Conservation (phyloP, 2,888 invertebrate species). For the Leucania comma region DNA sequence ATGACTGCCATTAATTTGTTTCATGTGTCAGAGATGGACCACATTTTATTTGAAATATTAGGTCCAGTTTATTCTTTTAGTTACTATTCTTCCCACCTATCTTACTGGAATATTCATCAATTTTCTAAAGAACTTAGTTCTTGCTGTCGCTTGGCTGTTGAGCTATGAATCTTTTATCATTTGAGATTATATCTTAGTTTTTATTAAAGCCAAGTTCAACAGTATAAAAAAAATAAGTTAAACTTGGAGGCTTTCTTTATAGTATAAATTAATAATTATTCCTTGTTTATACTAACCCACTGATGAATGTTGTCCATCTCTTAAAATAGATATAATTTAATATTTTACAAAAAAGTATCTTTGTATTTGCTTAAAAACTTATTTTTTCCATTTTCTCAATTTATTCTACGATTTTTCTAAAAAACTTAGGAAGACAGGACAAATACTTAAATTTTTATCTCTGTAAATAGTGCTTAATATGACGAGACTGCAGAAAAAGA, state of each 20-base stretch:
- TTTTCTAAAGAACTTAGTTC: background rate
- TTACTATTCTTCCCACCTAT: background rate
- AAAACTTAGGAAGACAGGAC: constrained; percentile 13
- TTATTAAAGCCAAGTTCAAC: background rate
- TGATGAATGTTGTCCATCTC: constrained; percentile 40
- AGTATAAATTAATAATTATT: background rate
- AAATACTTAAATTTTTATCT: constrained; percentile 43
- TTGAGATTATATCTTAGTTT: constrained; percentile 15
- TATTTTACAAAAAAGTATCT: constrained; percentile 21
- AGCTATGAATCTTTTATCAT: constrained; percentile 17
- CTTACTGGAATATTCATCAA: background rate
- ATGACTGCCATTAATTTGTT: constrained; percentile 21
- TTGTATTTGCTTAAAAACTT: constrained; percentile 25
- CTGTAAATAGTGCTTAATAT: constrained; percentile 53
- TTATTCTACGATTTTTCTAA: background rate
- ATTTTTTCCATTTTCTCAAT: constrained; percentile 35
- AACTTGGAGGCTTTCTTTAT: background rate
- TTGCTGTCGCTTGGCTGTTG: background rate
- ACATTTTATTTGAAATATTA: constrained; percentile 4
- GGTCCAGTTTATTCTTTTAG: background rate
- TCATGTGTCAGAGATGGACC: constrained; percentile 32
- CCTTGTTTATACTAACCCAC: background rate
- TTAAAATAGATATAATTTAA: constrained; percentile 15
- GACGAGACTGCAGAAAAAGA: constrained; percentile 50
- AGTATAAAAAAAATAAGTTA: background rate